A percentile compares a stretch with the other conserved stretches of the same genome.
These are phyloP conservation scores for Amaurobius ferox DNA, from an alignment of 2,888 invertebrate genomes.

Conservation along the genomic window DNA sequence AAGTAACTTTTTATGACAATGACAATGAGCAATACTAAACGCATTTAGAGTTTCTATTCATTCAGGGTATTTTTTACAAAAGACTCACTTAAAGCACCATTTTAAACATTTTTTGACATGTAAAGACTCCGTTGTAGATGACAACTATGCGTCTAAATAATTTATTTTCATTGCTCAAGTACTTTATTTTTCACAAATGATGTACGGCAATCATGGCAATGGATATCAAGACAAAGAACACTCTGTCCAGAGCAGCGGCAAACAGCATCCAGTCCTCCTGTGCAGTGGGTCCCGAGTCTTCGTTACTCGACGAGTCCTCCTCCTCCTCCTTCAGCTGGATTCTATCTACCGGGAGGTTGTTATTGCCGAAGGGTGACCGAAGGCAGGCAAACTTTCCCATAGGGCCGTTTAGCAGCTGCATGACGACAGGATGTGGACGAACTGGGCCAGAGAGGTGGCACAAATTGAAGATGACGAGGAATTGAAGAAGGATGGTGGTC, in stretches of 20 bases:
- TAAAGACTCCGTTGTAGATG: too few relatives aligned
- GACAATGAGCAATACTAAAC: too few relatives aligned
- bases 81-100: too few relatives aligned
- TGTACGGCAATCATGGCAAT: conserved; percentile 40
- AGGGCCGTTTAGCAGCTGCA: conserved; percentile 29
- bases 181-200: conserved; percentile 46
- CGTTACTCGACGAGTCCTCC: background rate
- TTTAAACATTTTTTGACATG: too few relatives aligned
- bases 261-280: conserved; percentile 55
- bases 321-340: conserved; percentile 58
- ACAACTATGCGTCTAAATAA: too few relatives aligned
- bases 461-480: conserved; percentile 47
- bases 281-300: background rate
- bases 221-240: conserved; percentile 34
- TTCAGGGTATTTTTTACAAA: too few relatives aligned
- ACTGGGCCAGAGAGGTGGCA: conserved; percentile 20
- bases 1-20: too few relatives aligned
- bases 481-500: conserved; percentile 33
- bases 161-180: too few relatives aligned
- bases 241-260: conserved; percentile 38
- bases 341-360: conserved; percentile 25
- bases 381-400: conserved; percentile 46
- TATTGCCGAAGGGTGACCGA: conserved; percentile 11
- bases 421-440: conserved; percentile 30
- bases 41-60: too few relatives aligned